A percentile compares a stretch with the other conserved stretches of the same genome.
Evolutionary conservation across 2,888 invertebrate species (phyloP).

Genomic region (Spodoptera littoralis): DNA sequence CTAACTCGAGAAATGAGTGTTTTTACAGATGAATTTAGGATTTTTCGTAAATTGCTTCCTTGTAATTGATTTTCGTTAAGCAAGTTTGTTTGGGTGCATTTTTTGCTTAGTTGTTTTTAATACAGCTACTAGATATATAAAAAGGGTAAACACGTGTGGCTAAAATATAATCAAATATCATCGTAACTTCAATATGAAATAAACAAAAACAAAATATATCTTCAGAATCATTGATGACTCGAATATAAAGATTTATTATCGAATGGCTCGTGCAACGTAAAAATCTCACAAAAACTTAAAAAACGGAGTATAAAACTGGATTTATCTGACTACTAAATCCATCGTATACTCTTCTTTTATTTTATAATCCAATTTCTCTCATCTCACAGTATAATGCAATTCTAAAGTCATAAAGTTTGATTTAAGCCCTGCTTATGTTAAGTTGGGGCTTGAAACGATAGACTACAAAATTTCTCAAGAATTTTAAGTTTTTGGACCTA

Average conservation of each 20-base stretch:
- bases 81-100: not conserved
- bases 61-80: constrained; percentile 18
- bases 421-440: constrained; percentile 68
- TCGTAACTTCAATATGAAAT: no score
- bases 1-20: constrained; percentile 67
- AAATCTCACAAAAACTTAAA: constrained; percentile 10
- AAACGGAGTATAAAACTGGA: constrained; percentile 22
- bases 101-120: not conserved
- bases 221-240: no score
- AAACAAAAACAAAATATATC: no score
- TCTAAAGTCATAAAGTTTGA: constrained; percentile 69
- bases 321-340: constrained; percentile 37
- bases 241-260: no score
- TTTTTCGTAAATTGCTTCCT: constrained; percentile 59
- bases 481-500: constrained; percentile 15
- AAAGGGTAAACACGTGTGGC: not conserved
- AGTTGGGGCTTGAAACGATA: constrained; percentile 58
- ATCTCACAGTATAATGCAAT: constrained; percentile 73
- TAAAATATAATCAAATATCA: no score
- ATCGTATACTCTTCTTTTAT: constrained; percentile 46
- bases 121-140: not conserved
- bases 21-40: constrained; percentile 64
- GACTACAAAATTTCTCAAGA: constrained; percentile 49
- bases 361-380: constrained; percentile 67
- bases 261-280: not conserved